Evolutionary conservation across 2,888 invertebrate genomes (phyloP).

Genomic region (Neoitamus cyanurus): DNA sequence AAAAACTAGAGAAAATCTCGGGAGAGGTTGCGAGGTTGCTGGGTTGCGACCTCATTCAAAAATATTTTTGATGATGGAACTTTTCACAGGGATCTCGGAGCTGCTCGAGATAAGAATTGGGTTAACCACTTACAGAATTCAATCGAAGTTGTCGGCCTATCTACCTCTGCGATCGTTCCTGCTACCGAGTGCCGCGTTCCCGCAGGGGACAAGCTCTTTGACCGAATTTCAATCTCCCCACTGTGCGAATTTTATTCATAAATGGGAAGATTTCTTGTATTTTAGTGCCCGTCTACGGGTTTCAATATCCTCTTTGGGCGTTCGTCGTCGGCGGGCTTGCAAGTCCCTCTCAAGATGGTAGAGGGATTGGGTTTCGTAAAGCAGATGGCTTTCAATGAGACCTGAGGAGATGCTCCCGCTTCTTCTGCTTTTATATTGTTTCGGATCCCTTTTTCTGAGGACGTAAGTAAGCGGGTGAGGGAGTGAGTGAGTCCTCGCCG

Average conservation of each 20-base stretch:
- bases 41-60: conserved; percentile 14
- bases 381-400: neutral
- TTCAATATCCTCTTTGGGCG: neutral
- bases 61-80: conserved; percentile 20
- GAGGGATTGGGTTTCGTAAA: neutral
- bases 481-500: neutral
- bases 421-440: neutral
- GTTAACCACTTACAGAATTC: conserved; percentile 29
- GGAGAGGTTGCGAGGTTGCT: neutral
- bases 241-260: conserved; percentile 31
- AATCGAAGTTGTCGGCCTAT: conserved; percentile 24
- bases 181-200: neutral
- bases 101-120: conserved; percentile 27
- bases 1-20: neutral
- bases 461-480: neutral
- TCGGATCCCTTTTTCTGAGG: neutral
- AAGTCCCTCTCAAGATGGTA: neutral
- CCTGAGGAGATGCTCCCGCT: neutral
- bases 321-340: neutral
- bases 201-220: neutral
- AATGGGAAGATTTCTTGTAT: conserved; percentile 25
- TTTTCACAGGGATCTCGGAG: neutral
- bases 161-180: neutral
- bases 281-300: conserved; percentile 23
- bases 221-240: conserved; percentile 26